A percentile compares a stretch with the other conserved stretches of the same genome.
Evolutionary conservation across 2,888 invertebrate genomes (phyloP).

Genomic region (Helobdella robusta): DNA sequence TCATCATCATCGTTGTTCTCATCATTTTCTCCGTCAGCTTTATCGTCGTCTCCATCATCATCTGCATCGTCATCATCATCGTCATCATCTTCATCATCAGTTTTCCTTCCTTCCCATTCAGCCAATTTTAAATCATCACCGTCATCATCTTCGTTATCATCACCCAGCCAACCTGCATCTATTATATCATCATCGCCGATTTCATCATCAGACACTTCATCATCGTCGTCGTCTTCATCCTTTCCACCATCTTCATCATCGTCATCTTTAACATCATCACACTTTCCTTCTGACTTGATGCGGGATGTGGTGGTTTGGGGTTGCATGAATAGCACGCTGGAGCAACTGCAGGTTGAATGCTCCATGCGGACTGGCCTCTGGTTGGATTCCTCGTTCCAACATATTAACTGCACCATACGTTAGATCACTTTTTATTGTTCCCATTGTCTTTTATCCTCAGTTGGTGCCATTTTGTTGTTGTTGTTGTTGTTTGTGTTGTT

Average conservation of each 20-base stretch:
- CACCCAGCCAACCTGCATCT: not conserved
- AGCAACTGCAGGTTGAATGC: not conserved
- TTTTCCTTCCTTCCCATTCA: too few species aligned
- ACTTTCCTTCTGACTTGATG: not conserved
- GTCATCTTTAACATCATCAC: not conserved
- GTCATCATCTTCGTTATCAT: constrained; percentile 1
- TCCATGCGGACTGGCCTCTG: not conserved
- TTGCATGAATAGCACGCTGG: not conserved
- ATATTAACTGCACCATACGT: not conserved
- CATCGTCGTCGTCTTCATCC: constrained; percentile 12
- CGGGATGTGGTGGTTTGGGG: constrained; percentile 3
- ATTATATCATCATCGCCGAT: not conserved
- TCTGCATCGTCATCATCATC: not conserved
- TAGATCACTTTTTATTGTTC: not conserved
- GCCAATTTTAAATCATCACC: too few species aligned
- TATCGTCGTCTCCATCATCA: not conserved
- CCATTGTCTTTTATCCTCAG: too few species aligned
- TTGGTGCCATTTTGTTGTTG: too few species aligned
- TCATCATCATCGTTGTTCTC: constrained; percentile 11
- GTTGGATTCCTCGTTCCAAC: not conserved
- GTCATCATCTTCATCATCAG: constrained; percentile 8
- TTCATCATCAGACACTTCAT: not conserved
- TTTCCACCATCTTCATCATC: not conserved
- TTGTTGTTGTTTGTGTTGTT: too few species aligned
- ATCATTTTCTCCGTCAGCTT: not conserved